phyloP scores from a whole-genome alignment of 2,797 vertebrate genomes.

The Xerus rutilus region DNA sequence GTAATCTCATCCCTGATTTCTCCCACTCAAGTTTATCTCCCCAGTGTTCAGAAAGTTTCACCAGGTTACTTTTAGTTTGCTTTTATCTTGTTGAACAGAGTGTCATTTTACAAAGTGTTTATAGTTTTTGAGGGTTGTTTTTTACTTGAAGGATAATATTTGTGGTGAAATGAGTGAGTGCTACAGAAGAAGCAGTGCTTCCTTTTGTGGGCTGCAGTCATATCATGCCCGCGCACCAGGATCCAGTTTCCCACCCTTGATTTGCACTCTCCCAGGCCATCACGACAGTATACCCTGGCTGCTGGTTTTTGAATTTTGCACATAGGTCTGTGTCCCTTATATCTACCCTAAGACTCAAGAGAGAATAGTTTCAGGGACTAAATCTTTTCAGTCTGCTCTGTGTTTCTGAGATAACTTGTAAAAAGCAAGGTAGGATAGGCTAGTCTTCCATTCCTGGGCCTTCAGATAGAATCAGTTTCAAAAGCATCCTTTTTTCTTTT shows the following conservation, averaged over 20 bases:
- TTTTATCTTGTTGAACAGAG: neutral
- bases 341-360: neutral
- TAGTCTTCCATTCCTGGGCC: neutral
- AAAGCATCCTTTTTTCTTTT: constrained; percentile 23
- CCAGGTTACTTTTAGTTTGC: constrained; percentile 40
- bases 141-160: neutral
- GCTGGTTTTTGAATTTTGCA: neutral
- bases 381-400: neutral
- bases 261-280: neutral
- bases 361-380: neutral
- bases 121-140: neutral
- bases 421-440: neutral
- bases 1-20: neutral
- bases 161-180: neutral
- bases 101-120: constrained; percentile 6
- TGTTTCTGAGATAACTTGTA: neutral
- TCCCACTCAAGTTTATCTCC: constrained; percentile 21
- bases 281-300: neutral
- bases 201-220: neutral
- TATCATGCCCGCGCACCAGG: too few relatives aligned
- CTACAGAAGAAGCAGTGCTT: neutral
- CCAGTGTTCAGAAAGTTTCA: constrained; percentile 21
- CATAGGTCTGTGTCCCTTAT: neutral
- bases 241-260: neutral
- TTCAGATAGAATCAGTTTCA: neutral